Conservation (phyloP, 2,113 vertebrate species). For the Dasypus novemcinctus region DNA sequence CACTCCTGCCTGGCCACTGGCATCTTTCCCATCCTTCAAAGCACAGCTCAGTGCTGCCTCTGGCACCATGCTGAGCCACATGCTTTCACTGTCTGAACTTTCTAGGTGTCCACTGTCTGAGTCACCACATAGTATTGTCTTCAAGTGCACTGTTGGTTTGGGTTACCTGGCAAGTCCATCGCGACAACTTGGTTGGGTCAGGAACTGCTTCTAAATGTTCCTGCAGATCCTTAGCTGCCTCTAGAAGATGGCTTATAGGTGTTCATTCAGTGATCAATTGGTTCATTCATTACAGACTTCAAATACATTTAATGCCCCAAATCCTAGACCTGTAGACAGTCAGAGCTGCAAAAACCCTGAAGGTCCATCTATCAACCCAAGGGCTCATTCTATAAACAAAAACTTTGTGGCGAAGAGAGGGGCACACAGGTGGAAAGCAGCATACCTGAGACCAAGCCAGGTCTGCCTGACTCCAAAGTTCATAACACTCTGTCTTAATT, state of each 20-base stretch:
- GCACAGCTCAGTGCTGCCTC: background rate
- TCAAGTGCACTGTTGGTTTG: background rate
- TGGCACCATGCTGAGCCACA: too few relatives aligned
- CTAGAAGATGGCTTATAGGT: background rate
- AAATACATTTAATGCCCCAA: background rate
- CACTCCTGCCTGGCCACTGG: background rate
- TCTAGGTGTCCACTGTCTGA: background rate
- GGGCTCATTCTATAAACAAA: background rate
- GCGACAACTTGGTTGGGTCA: background rate
- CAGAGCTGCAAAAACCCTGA: background rate
- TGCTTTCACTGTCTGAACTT: rapidly evolving
- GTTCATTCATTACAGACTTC: background rate
- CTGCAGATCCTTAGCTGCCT: background rate
- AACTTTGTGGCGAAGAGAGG: background rate
- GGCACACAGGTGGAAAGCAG: background rate
- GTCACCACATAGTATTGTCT: background rate
- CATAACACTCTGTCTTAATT: background rate
- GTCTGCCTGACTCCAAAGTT: background rate
- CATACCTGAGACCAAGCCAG: background rate
- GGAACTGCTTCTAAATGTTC: background rate
- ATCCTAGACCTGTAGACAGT: background rate
- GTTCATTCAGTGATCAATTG: background rate
- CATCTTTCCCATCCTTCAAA: background rate
- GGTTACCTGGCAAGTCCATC: background rate
- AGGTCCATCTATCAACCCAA: background rate